Base-by-base conservation (phyloP, 1,140 invertebrate species). In the Drosophila triauraria region DNA sequence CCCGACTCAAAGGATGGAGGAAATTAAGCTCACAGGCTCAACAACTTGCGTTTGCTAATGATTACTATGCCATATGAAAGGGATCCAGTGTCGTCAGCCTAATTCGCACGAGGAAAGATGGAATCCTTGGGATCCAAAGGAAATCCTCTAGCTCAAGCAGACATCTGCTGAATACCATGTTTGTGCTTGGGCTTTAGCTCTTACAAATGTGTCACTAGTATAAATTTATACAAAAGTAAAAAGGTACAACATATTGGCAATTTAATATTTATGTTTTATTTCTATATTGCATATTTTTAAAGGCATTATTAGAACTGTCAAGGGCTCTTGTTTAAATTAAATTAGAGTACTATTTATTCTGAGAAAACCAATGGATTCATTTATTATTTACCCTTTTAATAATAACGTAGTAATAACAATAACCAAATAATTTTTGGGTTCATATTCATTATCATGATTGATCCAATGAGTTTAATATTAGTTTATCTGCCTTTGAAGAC, bases 21-120 rank as follows among this genome's bases (percentile, higher is more conserved):
- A 51, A 72, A 72, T 60, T 72, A 72, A 60, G 67, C 54, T 43
- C 46, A 60, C 42, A 72, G 65, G 65, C 51, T 71, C 53, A 40
- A 50, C 44, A 53, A 69, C 44, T 42, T 68, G 35, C 32, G 43
- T 71, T 47, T 27, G 44, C 30, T 72, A 59, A 72, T 72, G 44
- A 72, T 60, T 40, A 48, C 59, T 68, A 23, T 38, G 63, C 42
- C 58, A 27, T 43, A 67, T 35, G 47, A 53, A 69, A 51, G 61
- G 61, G 23, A 25, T 20, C 32, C 60, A 32, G 30, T 35, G 44
- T 40, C 15, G 38, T 43, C 32, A 13, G 17, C 46, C 30, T 13
- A 38, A 25, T 62, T 65, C 38, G 30, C 23, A 35, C 15, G 12
- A 7, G 35, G 4, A 35, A 35, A 51, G 35, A 10, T 12, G 60